Conservation (phyloP, 2,888 invertebrate species). For the Agriopis marginaria region DNA sequence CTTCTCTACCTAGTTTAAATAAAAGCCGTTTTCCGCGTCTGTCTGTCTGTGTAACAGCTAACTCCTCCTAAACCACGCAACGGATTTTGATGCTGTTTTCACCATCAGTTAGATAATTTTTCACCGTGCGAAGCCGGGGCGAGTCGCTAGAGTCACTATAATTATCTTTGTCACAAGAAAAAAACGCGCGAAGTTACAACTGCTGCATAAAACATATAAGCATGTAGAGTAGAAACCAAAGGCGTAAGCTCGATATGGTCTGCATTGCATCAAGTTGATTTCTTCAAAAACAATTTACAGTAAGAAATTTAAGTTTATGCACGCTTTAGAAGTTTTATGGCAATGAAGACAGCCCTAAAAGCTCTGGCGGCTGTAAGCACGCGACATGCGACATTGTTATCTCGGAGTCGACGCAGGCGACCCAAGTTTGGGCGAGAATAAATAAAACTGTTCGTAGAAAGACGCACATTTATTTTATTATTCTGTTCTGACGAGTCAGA, state of each 20-base stretch:
- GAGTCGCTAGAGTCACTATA: too few species aligned
- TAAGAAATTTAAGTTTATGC: constrained; percentile 2
- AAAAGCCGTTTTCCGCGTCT: too few species aligned
- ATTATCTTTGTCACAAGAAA: too few species aligned
- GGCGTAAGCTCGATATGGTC: neutral
- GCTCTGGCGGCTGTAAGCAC: constrained; percentile 55
- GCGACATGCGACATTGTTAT: constrained; percentile 84
- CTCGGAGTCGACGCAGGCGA: constrained; percentile 51
- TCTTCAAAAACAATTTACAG: neutral
- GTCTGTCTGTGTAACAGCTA: too few species aligned
- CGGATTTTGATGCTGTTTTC: too few species aligned
- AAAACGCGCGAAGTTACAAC: too few species aligned
- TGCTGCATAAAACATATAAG: too few species aligned
- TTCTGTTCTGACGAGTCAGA: constrained; percentile 73
- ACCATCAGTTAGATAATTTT: too few species aligned
- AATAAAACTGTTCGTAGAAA: constrained; percentile 79
- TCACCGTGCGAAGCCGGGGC: too few species aligned
- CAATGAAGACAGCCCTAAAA: constrained; percentile 44
- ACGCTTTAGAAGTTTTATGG: constrained; percentile 4
- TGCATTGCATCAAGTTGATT: neutral
- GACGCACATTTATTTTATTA: constrained; percentile 81
- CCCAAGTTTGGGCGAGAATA: constrained; percentile 78
- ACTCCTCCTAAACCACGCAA: too few species aligned
- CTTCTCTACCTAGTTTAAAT: too few species aligned
- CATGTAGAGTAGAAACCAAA: neutral